Base-by-base conservation (phyloP, 2,888 invertebrate species). In the Drosophila limbata region DNA sequence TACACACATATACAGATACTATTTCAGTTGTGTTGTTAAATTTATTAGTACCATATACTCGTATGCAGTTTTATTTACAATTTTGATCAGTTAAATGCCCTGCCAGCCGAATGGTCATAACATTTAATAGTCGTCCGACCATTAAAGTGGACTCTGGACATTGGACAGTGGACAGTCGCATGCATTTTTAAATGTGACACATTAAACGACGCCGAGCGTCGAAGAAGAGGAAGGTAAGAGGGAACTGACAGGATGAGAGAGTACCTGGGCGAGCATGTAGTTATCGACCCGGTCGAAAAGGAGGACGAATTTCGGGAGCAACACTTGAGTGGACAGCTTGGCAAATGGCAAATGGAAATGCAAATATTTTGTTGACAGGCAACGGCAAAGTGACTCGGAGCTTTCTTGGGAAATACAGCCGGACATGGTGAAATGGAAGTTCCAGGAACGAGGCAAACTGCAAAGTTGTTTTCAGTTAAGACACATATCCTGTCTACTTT, bases 141-240 rank as follows among this genome's bases (percentile, higher is more conserved):
- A 73, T 73, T 79, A 67, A 53, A 67, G 51, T 48, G 72, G 70
- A 74, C 55, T n/a, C 33, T 31, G 42, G 42, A 53, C 53, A 53
- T 13, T 40, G 19, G 53, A 33, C 53, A 53, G 17, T 40, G 19
- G 53, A 33, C 71, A 78, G 69, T 70, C 76, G 52, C 81, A 85
- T 84, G 70, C 71, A 84, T 83, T 85, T 83, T 85, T 83, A 75
- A 82, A 82, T 80, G 79, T 77, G 71, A 62, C 75, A 83, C 81
- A 83, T 77, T 76, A 69, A 79, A 57, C 50, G 59, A n/a, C 31
- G 45, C 40, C 47, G 37, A 33, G 61, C 19, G 31, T 19, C 13
- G 35, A n/a, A 31, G 6, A 25, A 33, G n/a, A 25, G 17, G 13
- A 50, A 19, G 65, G 44, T 31, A 56, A 25, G 33, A 1, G 39